A percentile compares a stretch with the other conserved stretches of the same genome.
phyloP scores from a whole-genome alignment of 1,140 invertebrate genomes.

The Drosophila cardini region DNA sequence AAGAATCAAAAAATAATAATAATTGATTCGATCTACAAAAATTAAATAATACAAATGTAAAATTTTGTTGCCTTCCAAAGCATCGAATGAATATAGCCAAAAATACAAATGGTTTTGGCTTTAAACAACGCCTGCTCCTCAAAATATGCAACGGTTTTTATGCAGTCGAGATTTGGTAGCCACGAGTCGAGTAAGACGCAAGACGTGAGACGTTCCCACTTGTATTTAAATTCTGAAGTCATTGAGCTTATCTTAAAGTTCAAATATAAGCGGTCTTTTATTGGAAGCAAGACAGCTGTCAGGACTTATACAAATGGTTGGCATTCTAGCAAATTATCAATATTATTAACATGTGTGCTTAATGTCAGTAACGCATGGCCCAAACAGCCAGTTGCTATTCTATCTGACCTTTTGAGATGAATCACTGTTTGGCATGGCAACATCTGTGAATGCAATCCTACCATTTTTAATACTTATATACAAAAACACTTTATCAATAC shows the following conservation, averaged over 20 bases:
- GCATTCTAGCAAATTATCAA: conserved; percentile 36
- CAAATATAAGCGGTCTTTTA: conserved; percentile 1
- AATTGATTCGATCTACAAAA: too few species aligned
- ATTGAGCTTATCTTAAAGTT: conserved; percentile 4
- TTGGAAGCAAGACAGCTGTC: conserved; percentile 14
- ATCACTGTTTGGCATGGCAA: conserved; percentile 24
- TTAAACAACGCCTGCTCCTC: too few species aligned
- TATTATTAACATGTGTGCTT: conserved; percentile 39
- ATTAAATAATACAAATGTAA: too few species aligned
- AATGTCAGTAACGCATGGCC: conserved; percentile 25
- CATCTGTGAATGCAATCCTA: conserved; percentile 10
- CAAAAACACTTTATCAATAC: conserved; percentile 3
- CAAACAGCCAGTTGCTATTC: conserved; percentile 12
- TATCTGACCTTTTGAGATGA: conserved; percentile 9
- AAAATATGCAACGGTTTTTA: too few species aligned
- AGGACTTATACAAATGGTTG: conserved; percentile 20
- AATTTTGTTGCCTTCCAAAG: too few species aligned
- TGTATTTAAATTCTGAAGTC: conserved; percentile 30
- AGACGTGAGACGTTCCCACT: too few species aligned
- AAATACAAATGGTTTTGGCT: too few species aligned
- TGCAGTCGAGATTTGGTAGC: too few species aligned
- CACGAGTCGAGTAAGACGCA: too few species aligned
- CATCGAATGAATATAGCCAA: too few species aligned
- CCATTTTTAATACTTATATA: neutral
- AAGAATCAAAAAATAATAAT: too few species aligned